Conservation (phyloP, 2,797 vertebrate species). For the Amphiprion clarkii region DNA sequence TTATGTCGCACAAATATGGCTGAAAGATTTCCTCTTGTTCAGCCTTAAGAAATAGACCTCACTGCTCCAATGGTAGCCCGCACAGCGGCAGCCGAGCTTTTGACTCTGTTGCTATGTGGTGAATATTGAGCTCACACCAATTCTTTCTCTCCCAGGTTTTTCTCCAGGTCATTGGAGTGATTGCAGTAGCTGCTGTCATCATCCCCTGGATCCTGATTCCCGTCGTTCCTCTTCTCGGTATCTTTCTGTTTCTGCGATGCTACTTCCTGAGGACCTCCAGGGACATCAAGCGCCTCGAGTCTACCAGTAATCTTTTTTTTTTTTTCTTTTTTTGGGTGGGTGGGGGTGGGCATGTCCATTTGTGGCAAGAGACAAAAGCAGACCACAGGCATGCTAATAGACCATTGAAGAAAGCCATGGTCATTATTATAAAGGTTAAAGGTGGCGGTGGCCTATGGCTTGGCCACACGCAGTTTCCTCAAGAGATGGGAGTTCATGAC, state of each 20-base stretch:
- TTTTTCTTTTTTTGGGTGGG: conserved; percentile 20
- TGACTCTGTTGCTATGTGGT: conserved; percentile 33
- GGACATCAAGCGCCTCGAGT: conserved; percentile 93
- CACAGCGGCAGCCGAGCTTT: conserved; percentile 45
- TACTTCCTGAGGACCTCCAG: conserved; percentile 93
- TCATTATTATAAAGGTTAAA: conserved; percentile 86
- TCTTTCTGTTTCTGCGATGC: conserved; percentile 87
- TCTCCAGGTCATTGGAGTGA: conserved; percentile 89
- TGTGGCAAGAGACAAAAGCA: conserved; percentile 72
- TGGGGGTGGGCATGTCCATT: conserved; percentile 66
- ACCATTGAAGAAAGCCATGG: conserved; percentile 71
- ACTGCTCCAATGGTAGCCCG: conserved; percentile 38
- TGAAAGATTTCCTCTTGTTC: conserved; percentile 69
- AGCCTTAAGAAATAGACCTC: conserved; percentile 45
- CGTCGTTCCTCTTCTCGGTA: conserved; percentile 85
- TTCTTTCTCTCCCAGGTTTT: conserved; percentile 82
- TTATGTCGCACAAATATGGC: conserved; percentile 62
- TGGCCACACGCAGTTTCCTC: conserved; percentile 80
- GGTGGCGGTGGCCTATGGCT: conserved; percentile 76
- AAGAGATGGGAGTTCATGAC: conserved; percentile 80
- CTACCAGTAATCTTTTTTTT: conserved; percentile 87
- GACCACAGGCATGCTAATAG: conserved; percentile 82
- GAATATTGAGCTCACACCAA: conserved; percentile 35
- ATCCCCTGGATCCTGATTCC: conserved; percentile 91
- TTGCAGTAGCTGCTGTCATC: conserved; percentile 87